A percentile compares a stretch with the other conserved stretches of the same genome.
These are phyloP conservation scores for Strigops habroptila DNA, from an alignment of 2,113 vertebrate species.

Conservation along the genomic window DNA sequence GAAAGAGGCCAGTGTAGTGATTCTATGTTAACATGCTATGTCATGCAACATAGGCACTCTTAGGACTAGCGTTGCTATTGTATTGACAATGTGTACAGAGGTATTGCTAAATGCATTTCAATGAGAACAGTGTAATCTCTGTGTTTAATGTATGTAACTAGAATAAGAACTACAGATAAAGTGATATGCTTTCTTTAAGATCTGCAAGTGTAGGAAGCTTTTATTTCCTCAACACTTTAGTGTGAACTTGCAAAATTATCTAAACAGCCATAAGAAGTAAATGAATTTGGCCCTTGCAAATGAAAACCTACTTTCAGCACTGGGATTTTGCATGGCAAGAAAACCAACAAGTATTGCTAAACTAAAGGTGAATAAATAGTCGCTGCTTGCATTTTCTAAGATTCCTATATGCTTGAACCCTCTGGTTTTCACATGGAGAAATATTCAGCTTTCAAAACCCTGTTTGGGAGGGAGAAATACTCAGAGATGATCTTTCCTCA, in stretches of 20 bases:
- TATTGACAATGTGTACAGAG: neutral
- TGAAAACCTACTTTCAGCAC: neutral
- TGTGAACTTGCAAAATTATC: neutral
- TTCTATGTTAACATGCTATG: rapidly evolving
- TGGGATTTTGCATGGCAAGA: neutral
- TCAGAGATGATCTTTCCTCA: neutral
- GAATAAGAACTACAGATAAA: neutral
- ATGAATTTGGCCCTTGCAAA: neutral
- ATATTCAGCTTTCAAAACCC: neutral
- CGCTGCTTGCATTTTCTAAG: neutral
- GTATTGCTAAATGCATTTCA: neutral
- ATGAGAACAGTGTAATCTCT: neutral
- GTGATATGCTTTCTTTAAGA: neutral
- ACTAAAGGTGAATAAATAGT: neutral
- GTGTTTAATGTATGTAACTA: neutral
- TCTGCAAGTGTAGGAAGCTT: neutral
- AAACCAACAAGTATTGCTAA: neutral
- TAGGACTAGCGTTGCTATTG: neutral
- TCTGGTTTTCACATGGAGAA: neutral
- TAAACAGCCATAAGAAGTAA: neutral
- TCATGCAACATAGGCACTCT: neutral
- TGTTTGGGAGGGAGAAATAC: neutral
- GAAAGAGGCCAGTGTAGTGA: neutral
- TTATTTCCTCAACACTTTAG: neutral
- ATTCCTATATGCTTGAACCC: neutral